phyloP scores from a whole-genome alignment of 2,113 vertebrate genomes.

The Taxidea taxus region DNA sequence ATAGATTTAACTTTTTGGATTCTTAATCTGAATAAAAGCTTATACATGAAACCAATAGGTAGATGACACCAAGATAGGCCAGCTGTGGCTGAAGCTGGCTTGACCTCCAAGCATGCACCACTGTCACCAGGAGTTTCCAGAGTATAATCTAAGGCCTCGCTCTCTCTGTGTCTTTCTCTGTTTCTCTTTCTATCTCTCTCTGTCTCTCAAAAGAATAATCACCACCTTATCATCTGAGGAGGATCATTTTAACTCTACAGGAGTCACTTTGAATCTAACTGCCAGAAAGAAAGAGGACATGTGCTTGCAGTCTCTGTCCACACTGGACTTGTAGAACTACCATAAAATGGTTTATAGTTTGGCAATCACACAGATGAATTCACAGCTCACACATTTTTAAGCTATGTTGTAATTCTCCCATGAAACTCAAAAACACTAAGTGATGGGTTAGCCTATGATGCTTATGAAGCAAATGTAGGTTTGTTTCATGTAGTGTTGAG shows the following conservation, averaged over 20 bases:
- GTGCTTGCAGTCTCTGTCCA: neutral
- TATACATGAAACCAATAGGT: neutral
- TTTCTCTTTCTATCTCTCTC: neutral
- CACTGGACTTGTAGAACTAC: neutral
- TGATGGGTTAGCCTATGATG: neutral
- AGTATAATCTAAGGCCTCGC: neutral
- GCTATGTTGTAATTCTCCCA: neutral
- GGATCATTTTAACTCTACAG: neutral
- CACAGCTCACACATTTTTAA: neutral
- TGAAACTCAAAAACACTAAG: neutral
- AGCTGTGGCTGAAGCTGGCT: neutral
- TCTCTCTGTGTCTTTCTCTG: neutral
- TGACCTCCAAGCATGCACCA: neutral
- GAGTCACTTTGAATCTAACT: neutral
- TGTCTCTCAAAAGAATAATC: neutral
- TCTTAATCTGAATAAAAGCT: neutral
- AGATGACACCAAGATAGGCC: neutral
- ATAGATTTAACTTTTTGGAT: neutral
- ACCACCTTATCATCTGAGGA: neutral
- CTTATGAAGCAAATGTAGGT: neutral
- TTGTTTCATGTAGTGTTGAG: neutral
- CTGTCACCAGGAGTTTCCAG: neutral
- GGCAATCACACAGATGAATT: neutral
- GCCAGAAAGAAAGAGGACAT: neutral
- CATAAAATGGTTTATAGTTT: slow-evolving; percentile 24